Evolutionary conservation across 2,113 vertebrate species (phyloP).

Genomic region (Eurypyga helias): DNA sequence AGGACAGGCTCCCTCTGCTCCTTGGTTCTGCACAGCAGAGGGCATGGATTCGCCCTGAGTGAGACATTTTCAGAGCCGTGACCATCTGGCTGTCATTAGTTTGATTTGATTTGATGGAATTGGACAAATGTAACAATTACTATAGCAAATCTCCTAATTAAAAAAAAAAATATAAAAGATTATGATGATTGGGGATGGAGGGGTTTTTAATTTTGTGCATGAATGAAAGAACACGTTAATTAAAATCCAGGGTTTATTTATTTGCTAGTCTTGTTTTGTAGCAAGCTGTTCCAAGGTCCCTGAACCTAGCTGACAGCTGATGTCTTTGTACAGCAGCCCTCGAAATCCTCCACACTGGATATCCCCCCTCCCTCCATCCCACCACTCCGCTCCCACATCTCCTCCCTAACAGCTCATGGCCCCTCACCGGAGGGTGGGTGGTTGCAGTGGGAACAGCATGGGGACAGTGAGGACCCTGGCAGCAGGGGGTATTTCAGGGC

Average conservation of each 20-base stretch:
- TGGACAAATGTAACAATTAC: conserved; percentile 67
- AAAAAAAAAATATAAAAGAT: not conserved
- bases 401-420: not conserved
- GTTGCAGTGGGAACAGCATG: not conserved
- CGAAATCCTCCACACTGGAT: not conserved
- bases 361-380: not conserved
- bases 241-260: conserved; percentile 45
- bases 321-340: accelerated
- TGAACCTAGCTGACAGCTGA: not conserved
- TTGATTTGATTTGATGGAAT: conserved; percentile 61
- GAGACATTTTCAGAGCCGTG: conserved; percentile 46
- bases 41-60: not conserved
- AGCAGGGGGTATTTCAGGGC: not conserved
- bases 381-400: not conserved
- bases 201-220: conserved; percentile 46
- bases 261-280: not conserved
- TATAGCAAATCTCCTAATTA: conserved; percentile 50
- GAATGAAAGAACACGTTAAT: conserved; percentile 23
- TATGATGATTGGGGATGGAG: not conserved
- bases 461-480: not conserved
- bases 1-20: not conserved
- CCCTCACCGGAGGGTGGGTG: not conserved
- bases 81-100: conserved; percentile 60
- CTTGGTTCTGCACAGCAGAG: not conserved
- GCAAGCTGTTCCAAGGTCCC: not conserved